Conservation (phyloP, 2,113 vertebrate species). For the Burhinus bistriatus region DNA sequence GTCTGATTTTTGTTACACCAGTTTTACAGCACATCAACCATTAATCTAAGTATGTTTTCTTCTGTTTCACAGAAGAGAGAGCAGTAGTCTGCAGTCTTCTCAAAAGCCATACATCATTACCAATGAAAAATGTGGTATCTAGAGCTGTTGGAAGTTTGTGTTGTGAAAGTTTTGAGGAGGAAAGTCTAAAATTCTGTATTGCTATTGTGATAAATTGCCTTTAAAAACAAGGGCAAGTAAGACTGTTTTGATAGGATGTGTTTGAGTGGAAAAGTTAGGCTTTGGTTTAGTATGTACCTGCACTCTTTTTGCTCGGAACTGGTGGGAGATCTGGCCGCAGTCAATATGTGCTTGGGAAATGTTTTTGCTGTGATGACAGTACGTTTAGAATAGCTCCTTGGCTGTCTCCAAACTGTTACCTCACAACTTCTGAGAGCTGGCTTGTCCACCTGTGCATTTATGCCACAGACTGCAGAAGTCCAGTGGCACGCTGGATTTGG, state of each 20-base stretch:
- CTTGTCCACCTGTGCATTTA: neutral
- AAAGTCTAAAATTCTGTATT: neutral
- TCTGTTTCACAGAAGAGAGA: neutral
- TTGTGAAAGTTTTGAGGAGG: neutral
- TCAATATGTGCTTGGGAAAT: neutral
- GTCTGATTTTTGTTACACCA: neutral
- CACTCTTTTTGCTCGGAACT: neutral
- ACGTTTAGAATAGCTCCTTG: constrained; percentile 8
- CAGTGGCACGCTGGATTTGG: neutral
- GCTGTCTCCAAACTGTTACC: neutral
- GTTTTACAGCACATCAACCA: neutral
- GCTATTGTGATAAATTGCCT: neutral
- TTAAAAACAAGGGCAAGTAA: neutral
- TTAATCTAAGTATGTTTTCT: constrained; percentile 3
- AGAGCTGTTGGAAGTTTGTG: neutral
- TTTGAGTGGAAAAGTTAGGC: neutral
- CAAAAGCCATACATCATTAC: neutral
- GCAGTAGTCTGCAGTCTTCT: neutral
- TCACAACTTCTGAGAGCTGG: neutral
- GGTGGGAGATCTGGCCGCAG: neutral
- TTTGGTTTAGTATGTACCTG: neutral
- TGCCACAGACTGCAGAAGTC: neutral
- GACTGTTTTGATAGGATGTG: neutral
- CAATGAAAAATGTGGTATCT: neutral
- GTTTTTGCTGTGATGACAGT: neutral